These are phyloP conservation scores for Malurus elegans DNA, from an alignment of 2,113 vertebrate genomes.

Conservation along the genomic window DNA sequence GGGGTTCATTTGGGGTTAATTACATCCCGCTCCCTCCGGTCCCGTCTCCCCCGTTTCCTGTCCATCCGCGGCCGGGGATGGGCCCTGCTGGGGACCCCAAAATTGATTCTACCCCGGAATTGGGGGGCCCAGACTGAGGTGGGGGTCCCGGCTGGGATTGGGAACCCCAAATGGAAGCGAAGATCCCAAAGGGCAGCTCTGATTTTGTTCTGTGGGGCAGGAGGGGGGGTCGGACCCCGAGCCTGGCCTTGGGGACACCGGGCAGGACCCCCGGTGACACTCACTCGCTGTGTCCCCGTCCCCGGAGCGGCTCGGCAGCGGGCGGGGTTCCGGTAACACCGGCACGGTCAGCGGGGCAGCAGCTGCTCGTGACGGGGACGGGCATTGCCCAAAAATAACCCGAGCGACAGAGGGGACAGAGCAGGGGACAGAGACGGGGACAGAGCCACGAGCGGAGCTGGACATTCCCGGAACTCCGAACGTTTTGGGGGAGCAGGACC, in stretches of 20 bases:
- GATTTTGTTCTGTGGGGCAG: neutral
- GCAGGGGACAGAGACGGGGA: no score
- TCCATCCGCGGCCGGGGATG: fast-evolving
- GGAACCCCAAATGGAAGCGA: fast-evolving
- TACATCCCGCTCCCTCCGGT: neutral
- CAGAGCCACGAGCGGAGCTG: no score
- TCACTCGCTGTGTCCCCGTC: neutral
- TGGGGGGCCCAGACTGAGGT: neutral
- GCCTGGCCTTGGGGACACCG: fast-evolving
- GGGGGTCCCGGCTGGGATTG: no score
- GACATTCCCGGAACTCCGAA: no score
- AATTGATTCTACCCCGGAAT: neutral
- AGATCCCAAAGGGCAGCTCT: neutral
- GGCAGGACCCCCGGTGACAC: neutral
- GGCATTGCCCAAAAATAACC: neutral
- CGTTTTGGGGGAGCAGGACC: no score
- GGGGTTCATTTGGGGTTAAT: neutral
- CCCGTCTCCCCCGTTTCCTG: neutral
- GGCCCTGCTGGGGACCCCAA: neutral
- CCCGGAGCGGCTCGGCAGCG: neutral
- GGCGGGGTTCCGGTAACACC: neutral
- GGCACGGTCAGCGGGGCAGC: neutral
- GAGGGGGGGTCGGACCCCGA: fast-evolving
- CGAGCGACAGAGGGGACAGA: neutral
- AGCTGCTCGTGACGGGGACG: neutral